Base-by-base conservation (phyloP, 2,888 invertebrate species). In the Loripinus fragilis region DNA sequence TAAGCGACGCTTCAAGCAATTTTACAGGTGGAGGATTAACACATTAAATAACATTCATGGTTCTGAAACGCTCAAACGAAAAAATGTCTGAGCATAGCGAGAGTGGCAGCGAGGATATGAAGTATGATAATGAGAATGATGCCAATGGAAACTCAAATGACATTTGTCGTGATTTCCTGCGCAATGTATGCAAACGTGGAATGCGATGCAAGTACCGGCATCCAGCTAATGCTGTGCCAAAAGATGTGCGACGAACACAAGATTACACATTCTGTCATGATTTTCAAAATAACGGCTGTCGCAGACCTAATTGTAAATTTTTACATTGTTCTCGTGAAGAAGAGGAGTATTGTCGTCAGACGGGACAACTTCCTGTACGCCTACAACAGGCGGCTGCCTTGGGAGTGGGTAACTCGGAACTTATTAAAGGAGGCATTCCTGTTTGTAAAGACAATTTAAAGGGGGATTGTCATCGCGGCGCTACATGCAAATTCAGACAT, bases 301-400 rank as follows among this genome's bases (percentile, higher is more conserved):
- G 95, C n/a, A 95, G 97, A 87, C 95, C 95, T 3, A 96, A 95
- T 77, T 97, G 97, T 90, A 96, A 96, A 89, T 97, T 97, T 92
- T 95, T 97, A 60, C 97, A 97, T 93, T 96, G 97, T 89, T 95
- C 96, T 0, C 94, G 96, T 25, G 95, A 96, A 89, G 96, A 96
- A 87, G 97, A 97, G 91, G 95, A 95, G 81, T 95, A 96, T 79
- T 96, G 96, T 90, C 95, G 96, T 86, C 94, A 95, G 69, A 96
- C 96, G 17, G 97, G 97, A 0, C 95, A 96, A 90, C 94, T 97
- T 90, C 96, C 97, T 8, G 90, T 92, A 17, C 94, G 92, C 12
- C 86, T 93, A 10, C 91, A 91, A 80, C 89, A 91, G 86, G 92
- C 92, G 48, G 90, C 91, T 25, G 90, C 92, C 7, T 85, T 90